These are phyloP conservation scores for Spheniscus humboldti DNA, from an alignment of 2,797 vertebrate genomes.

Conservation along the genomic window DNA sequence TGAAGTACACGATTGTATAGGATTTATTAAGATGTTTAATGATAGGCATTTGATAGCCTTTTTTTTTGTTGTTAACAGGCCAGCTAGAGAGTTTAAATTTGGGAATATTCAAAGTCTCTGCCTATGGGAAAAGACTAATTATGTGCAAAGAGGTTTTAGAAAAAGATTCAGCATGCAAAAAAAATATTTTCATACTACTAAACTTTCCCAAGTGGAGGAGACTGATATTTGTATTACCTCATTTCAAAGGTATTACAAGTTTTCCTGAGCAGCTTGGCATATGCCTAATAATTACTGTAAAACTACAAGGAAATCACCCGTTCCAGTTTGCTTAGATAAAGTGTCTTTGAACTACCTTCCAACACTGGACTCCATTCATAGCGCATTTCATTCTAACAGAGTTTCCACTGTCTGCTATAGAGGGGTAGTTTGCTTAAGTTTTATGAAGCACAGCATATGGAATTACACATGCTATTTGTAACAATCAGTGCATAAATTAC, in stretches of 20 bases:
- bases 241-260: slow-evolving; percentile 19
- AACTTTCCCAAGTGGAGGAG: neutral
- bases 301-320: slow-evolving; percentile 42
- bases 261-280: neutral
- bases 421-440: neutral
- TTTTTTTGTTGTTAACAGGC: neutral
- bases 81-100: neutral
- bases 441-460: neutral
- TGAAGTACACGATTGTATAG: neutral
- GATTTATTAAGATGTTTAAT: slow-evolving; percentile 11
- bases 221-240: slow-evolving; percentile 14
- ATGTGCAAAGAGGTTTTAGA: slow-evolving; percentile 24
- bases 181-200: neutral
- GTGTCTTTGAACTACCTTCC: slow-evolving; percentile 38
- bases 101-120: neutral
- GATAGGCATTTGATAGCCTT: neutral
- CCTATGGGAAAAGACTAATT: slow-evolving; percentile 2
- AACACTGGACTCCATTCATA: slow-evolving; percentile 38
- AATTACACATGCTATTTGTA: slow-evolving; percentile 30
- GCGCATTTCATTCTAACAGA: neutral
- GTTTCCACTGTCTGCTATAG: neutral
- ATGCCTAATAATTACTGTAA: slow-evolving; percentile 19
- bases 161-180: neutral
- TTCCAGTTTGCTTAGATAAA: slow-evolving; percentile 48
- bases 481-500: slow-evolving; percentile 2